These are phyloP conservation scores for Andricus grossulariae DNA, from an alignment of 1,140 invertebrate genomes.

Conservation along the genomic window DNA sequence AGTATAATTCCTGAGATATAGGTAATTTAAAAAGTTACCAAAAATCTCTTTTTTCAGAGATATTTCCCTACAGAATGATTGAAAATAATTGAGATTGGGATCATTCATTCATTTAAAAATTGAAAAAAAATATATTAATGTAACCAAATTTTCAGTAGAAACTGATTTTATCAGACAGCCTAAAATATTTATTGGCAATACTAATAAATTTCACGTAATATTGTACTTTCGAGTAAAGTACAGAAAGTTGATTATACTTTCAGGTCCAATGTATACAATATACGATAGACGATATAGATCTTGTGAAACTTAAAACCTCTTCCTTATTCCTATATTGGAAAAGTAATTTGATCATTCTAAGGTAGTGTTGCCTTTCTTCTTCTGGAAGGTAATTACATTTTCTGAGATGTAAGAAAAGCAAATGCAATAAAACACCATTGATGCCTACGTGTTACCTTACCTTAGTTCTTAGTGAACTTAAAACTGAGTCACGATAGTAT, in stretches of 20 bases:
- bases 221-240: conserved; percentile 6
- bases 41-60: too few species aligned
- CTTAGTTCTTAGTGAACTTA: not conserved
- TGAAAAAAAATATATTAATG: too few species aligned
- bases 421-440: not conserved
- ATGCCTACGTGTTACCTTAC: not conserved
- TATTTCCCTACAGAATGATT: too few species aligned
- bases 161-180: too few species aligned
- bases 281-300: not conserved
- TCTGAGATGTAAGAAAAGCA: not conserved
- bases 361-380: not conserved
- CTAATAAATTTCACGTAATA: too few species aligned
- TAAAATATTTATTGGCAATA: too few species aligned
- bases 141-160: too few species aligned
- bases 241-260: not conserved
- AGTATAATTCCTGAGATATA: too few species aligned
- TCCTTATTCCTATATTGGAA: conserved; percentile 16
- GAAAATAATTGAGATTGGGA: too few species aligned
- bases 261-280: not conserved
- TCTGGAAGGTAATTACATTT: not conserved
- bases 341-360: conserved; percentile 9
- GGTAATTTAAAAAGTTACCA: too few species aligned
- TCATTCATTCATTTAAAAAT: too few species aligned
- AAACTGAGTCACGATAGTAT: not conserved
- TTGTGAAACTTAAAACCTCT: conserved; percentile 11